Evolutionary conservation across 2,113 vertebrate species (phyloP), one percentile per base, ranked within the genome.

Genomic region (Parus major): DNA sequence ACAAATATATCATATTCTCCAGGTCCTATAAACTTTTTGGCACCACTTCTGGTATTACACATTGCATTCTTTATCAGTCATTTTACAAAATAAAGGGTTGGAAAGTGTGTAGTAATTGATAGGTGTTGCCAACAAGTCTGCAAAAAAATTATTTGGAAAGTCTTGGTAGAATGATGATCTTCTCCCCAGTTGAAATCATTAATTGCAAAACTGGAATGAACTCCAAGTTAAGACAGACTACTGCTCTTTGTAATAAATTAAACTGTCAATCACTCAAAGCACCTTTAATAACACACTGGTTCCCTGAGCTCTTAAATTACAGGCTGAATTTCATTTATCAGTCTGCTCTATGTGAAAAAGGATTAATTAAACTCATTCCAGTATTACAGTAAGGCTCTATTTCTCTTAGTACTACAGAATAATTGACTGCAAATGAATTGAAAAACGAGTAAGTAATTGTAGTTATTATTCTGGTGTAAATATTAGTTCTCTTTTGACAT

Each of bases 381-480:
- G 68, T 82, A 87, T 94, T 93, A 95, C 88, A 95, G 94, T 88
- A 84, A 94, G 96, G 97, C 92, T 92, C 60, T 92, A 84, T 95
- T 95, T 97, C 96, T 97, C 93, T 86, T 72, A 76, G 96, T 94
- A 91, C 95, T 91, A 86, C 68, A 78, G 89, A 96, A 94, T 97
- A 97, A 97, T 97, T 91, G 96, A 93, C 92, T 97, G 92, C 86
- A 96, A 95, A 96, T 97, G 96, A 98, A 96, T 96, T 95, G 90
- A 95, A 91, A 96, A 97, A 86, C 78, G 84, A 90, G 95, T 64
- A 91, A 90, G 95, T 98, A 97, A 97, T 96, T 68, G 94, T 95
- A 82, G 97, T 98, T 98, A 98, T 98, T 97, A 98, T 98, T 98
- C 98, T 97, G 97, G 98, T 98, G 97, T 97, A 94, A 98, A 98